Evolutionary conservation across 2,888 invertebrate species (phyloP).

Genomic region (Coenonympha glycerion): DNA sequence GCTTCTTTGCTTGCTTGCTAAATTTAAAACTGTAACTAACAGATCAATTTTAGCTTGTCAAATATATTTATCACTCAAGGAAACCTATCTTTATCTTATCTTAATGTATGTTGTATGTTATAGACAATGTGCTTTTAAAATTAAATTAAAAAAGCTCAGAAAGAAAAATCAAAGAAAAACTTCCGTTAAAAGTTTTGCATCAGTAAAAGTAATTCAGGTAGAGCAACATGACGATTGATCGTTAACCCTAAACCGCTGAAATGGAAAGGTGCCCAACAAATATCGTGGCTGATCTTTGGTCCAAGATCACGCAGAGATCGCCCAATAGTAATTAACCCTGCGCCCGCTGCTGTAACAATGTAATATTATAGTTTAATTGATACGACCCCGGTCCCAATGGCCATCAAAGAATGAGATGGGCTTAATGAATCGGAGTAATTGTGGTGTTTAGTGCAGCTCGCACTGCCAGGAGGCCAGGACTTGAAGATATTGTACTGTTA

Average conservation of each 20-base stretch:
- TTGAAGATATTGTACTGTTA: neutral
- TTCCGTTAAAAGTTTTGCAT: neutral
- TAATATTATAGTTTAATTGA: constrained; percentile 72
- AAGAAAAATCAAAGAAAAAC: too few relatives aligned
- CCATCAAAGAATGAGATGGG: constrained; percentile 47
- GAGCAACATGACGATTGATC: constrained; percentile 28
- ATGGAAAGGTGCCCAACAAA: constrained; percentile 64
- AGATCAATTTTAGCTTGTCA: too few relatives aligned
- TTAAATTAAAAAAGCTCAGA: too few relatives aligned
- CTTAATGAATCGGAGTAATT: constrained; percentile 37
- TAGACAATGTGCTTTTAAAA: too few relatives aligned
- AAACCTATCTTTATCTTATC: too few relatives aligned
- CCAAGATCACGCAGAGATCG: constrained; percentile 58
- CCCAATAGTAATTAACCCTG: constrained; percentile 70
- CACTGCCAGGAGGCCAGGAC: too few relatives aligned
- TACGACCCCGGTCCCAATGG: constrained; percentile 57
- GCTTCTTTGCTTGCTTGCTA: too few relatives aligned
- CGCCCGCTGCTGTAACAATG: constrained; percentile 57
- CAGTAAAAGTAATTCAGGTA: neutral
- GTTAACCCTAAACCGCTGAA: constrained; percentile 33
- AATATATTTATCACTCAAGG: too few relatives aligned
- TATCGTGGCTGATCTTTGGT: constrained; percentile 37
- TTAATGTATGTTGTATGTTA: too few relatives aligned
- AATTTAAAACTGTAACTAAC: too few relatives aligned
- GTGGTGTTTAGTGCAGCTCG: constrained; percentile 16